Conservation (phyloP, 2,113 vertebrate genomes). For the Ctenodactylus gundi region DNA sequence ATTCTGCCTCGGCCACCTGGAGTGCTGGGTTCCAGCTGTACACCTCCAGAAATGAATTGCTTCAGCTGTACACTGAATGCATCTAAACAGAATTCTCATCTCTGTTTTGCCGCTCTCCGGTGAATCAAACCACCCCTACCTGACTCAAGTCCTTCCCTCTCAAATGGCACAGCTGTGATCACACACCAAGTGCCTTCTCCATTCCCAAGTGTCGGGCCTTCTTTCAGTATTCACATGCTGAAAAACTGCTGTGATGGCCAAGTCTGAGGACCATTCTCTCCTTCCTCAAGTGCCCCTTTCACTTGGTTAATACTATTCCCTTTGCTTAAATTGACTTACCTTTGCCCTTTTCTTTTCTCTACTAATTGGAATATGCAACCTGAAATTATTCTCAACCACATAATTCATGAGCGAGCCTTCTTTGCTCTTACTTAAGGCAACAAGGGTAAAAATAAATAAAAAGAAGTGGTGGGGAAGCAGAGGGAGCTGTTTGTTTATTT, state of each 20-base stretch:
- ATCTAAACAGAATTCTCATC: background rate
- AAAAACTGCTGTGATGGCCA: background rate
- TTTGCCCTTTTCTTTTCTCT: background rate
- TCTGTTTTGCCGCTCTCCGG: background rate
- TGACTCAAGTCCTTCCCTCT: background rate
- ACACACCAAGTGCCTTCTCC: background rate
- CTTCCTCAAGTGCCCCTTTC: no score
- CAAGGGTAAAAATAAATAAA: background rate
- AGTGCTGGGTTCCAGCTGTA: background rate
- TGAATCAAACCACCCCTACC: background rate
- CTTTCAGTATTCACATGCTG: background rate
- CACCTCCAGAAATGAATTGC: background rate
- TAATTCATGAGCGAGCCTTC: background rate
- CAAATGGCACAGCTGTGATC: background rate
- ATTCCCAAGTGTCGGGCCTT: background rate
- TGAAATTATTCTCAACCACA: background rate
- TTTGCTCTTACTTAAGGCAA: background rate
- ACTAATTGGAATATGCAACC: background rate
- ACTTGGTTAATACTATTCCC: background rate
- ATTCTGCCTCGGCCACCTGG: background rate
- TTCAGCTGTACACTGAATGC: background rate
- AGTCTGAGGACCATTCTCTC: background rate
- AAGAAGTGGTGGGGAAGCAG: no score
- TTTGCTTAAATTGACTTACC: background rate
- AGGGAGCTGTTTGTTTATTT: background rate